phyloP scores from a whole-genome alignment of 2,113 vertebrate species.

The Helogale parvula region DNA sequence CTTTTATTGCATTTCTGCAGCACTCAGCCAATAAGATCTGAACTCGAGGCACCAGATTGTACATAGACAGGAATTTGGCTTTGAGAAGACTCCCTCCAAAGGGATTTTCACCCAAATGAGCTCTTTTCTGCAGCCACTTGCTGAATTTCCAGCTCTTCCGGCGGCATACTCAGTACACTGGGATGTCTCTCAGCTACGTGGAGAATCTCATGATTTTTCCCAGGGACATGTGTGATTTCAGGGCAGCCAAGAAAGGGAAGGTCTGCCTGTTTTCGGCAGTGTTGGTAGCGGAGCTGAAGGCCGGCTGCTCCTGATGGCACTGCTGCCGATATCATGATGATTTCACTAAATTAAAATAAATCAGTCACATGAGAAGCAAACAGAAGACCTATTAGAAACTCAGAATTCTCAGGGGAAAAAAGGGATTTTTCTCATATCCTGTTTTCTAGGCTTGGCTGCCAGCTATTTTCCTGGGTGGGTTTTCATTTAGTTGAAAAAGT shows the following conservation, averaged over 20 bases:
- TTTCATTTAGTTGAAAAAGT: neutral
- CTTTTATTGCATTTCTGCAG: slow-evolving; percentile 44
- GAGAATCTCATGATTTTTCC: neutral
- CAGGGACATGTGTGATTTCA: neutral
- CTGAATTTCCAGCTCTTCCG: neutral
- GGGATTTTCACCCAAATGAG: neutral
- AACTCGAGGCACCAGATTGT: slow-evolving; percentile 59
- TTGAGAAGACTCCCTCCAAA: slow-evolving; percentile 30
- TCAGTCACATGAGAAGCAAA: neutral
- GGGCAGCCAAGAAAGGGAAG: neutral
- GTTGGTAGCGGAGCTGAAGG: neutral
- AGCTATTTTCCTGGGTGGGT: neutral
- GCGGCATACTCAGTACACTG: neutral
- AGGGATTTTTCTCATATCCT: neutral
- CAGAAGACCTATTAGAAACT: neutral
- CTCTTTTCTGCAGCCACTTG: slow-evolving; percentile 28
- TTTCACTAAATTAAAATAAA: neutral
- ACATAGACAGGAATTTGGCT: neutral
- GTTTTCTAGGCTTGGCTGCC: neutral
- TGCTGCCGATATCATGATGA: too few relatives aligned
- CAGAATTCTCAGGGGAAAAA: neutral
- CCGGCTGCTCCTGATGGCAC: rapidly evolving
- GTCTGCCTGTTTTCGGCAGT: neutral
- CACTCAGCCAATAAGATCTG: slow-evolving; percentile 30
- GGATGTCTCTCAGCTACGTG: neutral